Conservation (phyloP, 2,113 vertebrate species). For the Channa maculata region DNA sequence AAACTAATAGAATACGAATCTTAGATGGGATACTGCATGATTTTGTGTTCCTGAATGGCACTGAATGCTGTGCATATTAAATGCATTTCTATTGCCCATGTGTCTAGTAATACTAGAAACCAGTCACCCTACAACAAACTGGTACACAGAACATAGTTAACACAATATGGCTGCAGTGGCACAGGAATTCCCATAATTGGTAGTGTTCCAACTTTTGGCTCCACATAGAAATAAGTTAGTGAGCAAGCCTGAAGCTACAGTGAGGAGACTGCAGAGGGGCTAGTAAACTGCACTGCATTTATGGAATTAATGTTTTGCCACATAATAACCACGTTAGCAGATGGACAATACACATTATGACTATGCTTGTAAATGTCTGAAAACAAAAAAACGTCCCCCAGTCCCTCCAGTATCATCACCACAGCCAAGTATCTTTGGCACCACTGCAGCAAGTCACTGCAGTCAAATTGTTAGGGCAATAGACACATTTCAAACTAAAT, state of each 20-base stretch:
- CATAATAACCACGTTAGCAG: too few relatives aligned
- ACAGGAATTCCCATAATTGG: not conserved
- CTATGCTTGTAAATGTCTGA: too few relatives aligned
- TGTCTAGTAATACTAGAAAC: too few relatives aligned
- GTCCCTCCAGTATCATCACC: slow-evolving; percentile 47
- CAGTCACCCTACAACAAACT: too few relatives aligned
- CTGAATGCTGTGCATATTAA: not conserved
- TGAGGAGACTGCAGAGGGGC: slow-evolving; percentile 7
- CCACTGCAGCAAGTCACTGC: slow-evolving; percentile 51
- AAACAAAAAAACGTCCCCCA: not conserved
- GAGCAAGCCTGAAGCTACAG: slow-evolving; percentile 15
- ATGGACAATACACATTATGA: too few relatives aligned
- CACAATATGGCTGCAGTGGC: not conserved
- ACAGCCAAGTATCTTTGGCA: not conserved
- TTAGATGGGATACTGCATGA: not conserved
- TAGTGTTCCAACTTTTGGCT: not conserved
- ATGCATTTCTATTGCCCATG: not conserved
- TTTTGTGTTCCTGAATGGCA: not conserved
- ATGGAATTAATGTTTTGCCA: too few relatives aligned
- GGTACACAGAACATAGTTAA: too few relatives aligned
- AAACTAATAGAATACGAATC: not conserved
- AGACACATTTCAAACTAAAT: not conserved
- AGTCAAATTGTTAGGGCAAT: not conserved
- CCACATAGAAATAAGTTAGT: not conserved
- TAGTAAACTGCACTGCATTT: not conserved